These are phyloP conservation scores for Otolemur crassicaudatus DNA, from an alignment of 2,797 vertebrate genomes.

Conservation along the genomic window DNA sequence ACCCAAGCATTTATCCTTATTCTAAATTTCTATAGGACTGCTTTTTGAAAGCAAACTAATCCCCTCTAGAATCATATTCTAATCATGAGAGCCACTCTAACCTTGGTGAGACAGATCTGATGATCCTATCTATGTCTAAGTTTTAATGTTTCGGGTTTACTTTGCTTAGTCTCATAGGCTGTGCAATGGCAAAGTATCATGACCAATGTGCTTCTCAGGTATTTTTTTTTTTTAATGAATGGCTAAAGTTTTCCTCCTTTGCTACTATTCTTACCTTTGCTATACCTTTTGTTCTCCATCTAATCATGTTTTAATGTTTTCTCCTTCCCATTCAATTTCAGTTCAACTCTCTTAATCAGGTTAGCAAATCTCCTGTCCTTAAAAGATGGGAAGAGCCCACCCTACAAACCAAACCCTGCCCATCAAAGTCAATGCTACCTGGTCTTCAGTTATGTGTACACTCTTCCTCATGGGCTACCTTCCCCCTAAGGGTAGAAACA, in stretches of 20 bases:
- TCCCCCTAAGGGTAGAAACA: background rate
- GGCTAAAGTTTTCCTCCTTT: background rate
- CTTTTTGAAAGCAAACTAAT: slow-evolving; percentile 14
- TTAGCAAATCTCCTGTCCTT: background rate
- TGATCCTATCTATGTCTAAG: background rate
- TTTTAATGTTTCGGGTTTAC: background rate
- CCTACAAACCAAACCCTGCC: background rate
- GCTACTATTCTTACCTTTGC: background rate
- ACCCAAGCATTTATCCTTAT: background rate
- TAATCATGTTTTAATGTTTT: background rate
- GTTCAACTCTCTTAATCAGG: background rate
- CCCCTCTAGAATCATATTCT: background rate
- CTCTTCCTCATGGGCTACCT: background rate
- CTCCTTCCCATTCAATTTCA: slow-evolving; percentile 1
- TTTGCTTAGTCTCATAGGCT: background rate
- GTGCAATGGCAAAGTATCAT: background rate
- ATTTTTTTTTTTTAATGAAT: background rate
- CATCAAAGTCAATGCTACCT: background rate
- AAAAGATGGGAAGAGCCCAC: background rate
- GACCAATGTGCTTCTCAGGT: background rate
- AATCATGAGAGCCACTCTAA: background rate
- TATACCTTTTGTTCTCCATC: background rate
- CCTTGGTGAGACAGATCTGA: background rate
- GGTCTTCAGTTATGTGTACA: background rate
- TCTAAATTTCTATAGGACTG: background rate